A percentile compares a stretch with the other conserved stretches of the same genome.
These are phyloP conservation scores for Drosophila cyrtoloma DNA, from an alignment of 2,888 invertebrate genomes.

Conservation along the genomic window DNA sequence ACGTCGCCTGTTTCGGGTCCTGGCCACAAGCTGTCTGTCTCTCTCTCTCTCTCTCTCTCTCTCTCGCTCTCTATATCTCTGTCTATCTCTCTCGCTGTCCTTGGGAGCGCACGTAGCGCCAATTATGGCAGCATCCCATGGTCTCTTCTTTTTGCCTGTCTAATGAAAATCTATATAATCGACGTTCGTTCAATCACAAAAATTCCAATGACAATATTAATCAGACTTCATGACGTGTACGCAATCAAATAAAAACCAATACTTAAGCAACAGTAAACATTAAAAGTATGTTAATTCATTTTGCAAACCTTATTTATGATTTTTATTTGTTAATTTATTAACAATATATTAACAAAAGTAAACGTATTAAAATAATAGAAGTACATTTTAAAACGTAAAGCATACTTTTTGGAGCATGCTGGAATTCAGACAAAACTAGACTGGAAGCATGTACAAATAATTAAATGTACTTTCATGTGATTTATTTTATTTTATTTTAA, in stretches of 20 bases:
- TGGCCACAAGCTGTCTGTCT: background rate
- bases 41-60: background rate
- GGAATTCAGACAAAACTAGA: background rate
- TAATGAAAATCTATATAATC: slow-evolving; percentile 45
- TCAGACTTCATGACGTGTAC: slow-evolving; percentile 18
- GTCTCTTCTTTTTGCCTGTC: background rate
- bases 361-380: background rate
- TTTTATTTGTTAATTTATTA: background rate
- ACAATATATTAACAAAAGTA: background rate
- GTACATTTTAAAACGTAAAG: background rate
- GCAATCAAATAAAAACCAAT: background rate
- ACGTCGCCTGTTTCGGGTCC: slow-evolving; percentile 34
- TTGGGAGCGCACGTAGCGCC: slow-evolving; percentile 42
- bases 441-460: background rate
- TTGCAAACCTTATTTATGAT: background rate
- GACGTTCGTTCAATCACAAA: slow-evolving; percentile 31
- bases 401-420: slow-evolving; percentile 16
- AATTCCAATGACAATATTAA: slow-evolving; percentile 31
- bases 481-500: background rate
- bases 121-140: slow-evolving; percentile 42
- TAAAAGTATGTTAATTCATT: too few species aligned
- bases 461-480: background rate
- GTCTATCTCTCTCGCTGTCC: background rate
- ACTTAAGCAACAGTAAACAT: background rate
- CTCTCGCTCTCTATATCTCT: background rate